Conservation (phyloP, 2,113 vertebrate species). For the Oreochromis tanganicae region DNA sequence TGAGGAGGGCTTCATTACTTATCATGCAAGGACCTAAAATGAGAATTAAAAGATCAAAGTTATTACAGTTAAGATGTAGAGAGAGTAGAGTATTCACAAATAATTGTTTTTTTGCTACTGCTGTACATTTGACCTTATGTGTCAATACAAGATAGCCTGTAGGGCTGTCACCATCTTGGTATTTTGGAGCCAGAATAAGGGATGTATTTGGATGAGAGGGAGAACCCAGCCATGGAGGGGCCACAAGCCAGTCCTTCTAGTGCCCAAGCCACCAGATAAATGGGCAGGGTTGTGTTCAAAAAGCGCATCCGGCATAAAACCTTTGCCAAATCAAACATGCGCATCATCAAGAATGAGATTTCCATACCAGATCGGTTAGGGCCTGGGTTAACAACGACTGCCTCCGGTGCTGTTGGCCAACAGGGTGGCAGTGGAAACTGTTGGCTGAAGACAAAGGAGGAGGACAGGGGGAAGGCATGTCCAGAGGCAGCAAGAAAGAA, state of each 20-base stretch:
- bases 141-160: background rate
- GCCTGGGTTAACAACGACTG: background rate
- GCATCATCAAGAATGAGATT: background rate
- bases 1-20: constrained; percentile 22
- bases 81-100: background rate
- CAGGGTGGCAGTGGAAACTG: background rate
- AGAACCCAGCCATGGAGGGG: background rate
- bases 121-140: background rate
- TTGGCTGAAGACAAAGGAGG: background rate
- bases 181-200: background rate
- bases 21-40: constrained; percentile 2
- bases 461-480: background rate
- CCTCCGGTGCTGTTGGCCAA: background rate
- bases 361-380: background rate
- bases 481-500: background rate
- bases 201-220: background rate
- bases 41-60: background rate
- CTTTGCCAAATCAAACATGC: background rate
- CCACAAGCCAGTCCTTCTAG: background rate
- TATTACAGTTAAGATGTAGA: background rate
- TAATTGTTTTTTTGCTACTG: background rate
- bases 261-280: background rate
- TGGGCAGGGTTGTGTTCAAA: background rate
- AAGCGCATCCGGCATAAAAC: background rate
- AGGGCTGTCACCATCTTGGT: background rate